Evolutionary conservation across 2,113 vertebrate species (phyloP).

Genomic region (Condylura cristata): DNA sequence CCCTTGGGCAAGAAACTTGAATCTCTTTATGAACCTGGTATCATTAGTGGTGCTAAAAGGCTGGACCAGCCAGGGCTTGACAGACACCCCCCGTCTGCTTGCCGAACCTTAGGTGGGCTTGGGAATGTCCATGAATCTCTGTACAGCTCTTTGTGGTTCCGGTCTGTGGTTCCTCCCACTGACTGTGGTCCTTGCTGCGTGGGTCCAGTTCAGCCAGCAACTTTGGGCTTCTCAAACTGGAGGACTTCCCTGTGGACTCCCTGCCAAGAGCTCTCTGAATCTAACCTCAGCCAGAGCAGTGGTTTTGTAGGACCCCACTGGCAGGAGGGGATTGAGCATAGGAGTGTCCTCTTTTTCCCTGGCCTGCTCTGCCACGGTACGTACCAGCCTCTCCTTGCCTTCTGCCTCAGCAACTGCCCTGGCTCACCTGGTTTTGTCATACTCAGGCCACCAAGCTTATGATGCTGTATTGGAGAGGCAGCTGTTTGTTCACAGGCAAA

Average conservation of each 20-base stretch:
- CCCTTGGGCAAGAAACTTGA: neutral
- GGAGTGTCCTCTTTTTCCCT: neutral
- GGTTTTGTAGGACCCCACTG: neutral
- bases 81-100: neutral
- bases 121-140: neutral
- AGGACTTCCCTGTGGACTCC: neutral
- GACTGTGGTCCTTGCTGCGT: neutral
- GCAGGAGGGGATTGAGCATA: neutral
- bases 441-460: neutral
- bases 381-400: neutral
- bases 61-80: neutral
- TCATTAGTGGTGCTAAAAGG: neutral
- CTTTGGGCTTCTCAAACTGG: neutral
- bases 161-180: neutral
- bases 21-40: neutral
- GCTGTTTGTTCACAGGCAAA: slow-evolving; percentile 44
- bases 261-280: neutral
- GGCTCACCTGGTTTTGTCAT: neutral
- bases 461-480: neutral
- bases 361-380: neutral
- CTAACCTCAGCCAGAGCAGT: neutral
- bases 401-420: neutral
- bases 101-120: neutral
- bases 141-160: neutral
- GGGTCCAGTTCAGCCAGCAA: neutral